A percentile compares a stretch with the other conserved stretches of the same genome.
Evolutionary conservation across 2,888 invertebrate genomes (phyloP).

Genomic region (Itoplectis maculator): DNA sequence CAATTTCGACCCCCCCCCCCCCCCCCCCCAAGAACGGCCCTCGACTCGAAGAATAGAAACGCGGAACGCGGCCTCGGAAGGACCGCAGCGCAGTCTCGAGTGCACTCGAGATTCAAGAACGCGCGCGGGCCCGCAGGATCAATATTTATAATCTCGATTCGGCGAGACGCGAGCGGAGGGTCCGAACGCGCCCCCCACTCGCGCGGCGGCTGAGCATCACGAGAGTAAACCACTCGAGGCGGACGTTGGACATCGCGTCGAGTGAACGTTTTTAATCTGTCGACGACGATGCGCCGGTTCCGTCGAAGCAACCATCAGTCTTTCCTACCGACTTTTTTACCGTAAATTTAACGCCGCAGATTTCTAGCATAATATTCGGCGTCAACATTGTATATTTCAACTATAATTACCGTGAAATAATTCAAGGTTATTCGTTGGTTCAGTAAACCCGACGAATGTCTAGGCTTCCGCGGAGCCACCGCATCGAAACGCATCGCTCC

Average conservation of each 20-base stretch:
- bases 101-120: slow-evolving; percentile 81
- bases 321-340: background rate
- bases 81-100: slow-evolving; percentile 76
- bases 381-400: too few relatives aligned
- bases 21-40: slow-evolving; percentile 69
- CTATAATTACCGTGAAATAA: too few relatives aligned
- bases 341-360: background rate
- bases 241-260: background rate
- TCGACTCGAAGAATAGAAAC: slow-evolving; percentile 79
- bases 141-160: slow-evolving; percentile 84
- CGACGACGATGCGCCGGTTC: background rate
- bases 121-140: slow-evolving; percentile 79
- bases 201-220: slow-evolving; percentile 71
- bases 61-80: slow-evolving; percentile 76
- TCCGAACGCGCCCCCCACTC: slow-evolving; percentile 43
- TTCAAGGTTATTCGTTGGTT: background rate
- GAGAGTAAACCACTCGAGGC: slow-evolving; percentile 64
- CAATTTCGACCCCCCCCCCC: slow-evolving; percentile 80
- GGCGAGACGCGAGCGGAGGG: slow-evolving; percentile 71
- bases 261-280: background rate
- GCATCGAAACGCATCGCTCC: background rate
- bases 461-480: background rate
- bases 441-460: too few relatives aligned
- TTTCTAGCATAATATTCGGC: background rate
- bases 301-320: background rate